phyloP scores from a whole-genome alignment of 2,797 vertebrate species.

The Tokudaia tokunoshimensis region DNA sequence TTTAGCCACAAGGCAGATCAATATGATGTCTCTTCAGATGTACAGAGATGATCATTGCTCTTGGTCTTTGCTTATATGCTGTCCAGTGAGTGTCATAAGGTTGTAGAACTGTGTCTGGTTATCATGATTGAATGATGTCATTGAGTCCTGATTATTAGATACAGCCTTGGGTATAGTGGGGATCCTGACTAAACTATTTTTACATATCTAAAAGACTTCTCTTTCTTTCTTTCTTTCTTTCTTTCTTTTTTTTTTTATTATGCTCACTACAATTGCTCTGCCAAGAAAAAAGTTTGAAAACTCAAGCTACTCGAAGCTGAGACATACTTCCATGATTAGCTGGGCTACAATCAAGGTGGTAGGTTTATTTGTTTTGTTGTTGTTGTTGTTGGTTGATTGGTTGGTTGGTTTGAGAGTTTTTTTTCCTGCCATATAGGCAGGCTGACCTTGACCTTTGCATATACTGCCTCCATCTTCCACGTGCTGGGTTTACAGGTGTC shows the following conservation, averaged over 20 bases:
- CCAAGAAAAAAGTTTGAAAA: slow-evolving; percentile 83
- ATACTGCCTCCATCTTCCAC: neutral
- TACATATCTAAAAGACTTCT: neutral
- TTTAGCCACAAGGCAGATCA: neutral
- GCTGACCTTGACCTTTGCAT: neutral
- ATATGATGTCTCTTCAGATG: neutral
- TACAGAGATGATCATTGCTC: neutral
- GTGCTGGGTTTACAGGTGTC: neutral
- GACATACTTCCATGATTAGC: slow-evolving; percentile 69
- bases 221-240: too few relatives aligned
- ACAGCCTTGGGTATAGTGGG: neutral
- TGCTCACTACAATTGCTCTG: slow-evolving; percentile 74
- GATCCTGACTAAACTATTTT: neutral
- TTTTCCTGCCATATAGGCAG: slow-evolving; percentile 53
- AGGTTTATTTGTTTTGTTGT: slow-evolving; percentile 18
- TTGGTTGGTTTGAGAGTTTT: slow-evolving; percentile 5
- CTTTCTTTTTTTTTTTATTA: neutral
- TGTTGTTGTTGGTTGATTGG: neutral
- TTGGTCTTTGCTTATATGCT: neutral
- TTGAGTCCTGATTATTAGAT: neutral
- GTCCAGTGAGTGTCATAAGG: neutral
- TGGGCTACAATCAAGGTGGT: slow-evolving; percentile 45
- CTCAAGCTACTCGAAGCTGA: slow-evolving; percentile 80
- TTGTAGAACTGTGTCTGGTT: neutral
- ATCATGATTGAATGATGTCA: neutral